Evolutionary conservation across 2,797 vertebrate genomes (phyloP), one percentile per base, ranked within the genome.

Genomic region (Coregonus suidteri): DNA sequence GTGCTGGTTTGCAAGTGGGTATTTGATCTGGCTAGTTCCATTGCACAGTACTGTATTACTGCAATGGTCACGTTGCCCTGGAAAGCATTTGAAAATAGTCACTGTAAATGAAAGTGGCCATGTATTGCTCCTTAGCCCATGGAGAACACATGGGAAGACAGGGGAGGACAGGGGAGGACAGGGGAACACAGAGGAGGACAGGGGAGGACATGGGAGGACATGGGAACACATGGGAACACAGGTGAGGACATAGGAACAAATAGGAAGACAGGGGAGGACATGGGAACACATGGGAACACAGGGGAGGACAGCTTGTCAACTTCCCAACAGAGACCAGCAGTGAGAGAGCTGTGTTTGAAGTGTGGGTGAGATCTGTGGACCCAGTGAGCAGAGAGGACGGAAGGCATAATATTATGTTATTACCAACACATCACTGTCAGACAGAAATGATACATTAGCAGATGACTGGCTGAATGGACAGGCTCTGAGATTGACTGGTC

Each of bases 381-480:
- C 16, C 34, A 70, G 34, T n/a, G 41, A 15, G 51, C 41, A 53
- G 70, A 51, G 70, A 52, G 20, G 70, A 52, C 6, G 67, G 20
- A 37, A 76, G 41, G 9, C 41, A 31, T 71, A 53, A 75, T 37
- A 31, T 31, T 69, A 25, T 71, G 66, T 78, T 84, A 78, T 72
- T 67, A 64, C 70, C 35, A 35, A n/a, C 74, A 64, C 69, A 56
- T 79, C 54, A 13, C 16, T 70, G 52, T 73, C 73, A 74, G 62
- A 47, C 75, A 25, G 75, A 80, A 76, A 78, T 78, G 51, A 78
- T 73, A 84, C 73, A 73, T 66, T 68, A 51, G 71, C 67, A 65
- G 74, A 75, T 71, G 59, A 30, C 41, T 13, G 41, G 59, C 59
- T 20, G 47, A 66, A 35, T 73, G 59, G 64, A 37, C 6, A 59